phyloP scores from a whole-genome alignment of 2,888 invertebrate genomes.

The Brachyptera putata region DNA sequence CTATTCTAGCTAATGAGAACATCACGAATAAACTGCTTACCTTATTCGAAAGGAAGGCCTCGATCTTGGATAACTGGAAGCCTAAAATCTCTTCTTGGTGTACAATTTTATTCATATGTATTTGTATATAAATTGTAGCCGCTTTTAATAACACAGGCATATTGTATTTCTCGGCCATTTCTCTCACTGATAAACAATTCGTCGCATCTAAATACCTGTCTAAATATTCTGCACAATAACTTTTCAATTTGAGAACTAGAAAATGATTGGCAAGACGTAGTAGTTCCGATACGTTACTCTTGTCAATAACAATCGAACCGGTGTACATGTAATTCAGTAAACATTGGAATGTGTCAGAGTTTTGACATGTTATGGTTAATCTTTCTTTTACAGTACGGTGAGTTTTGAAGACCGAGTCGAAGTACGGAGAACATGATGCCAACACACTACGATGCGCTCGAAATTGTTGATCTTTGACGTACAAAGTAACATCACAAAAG shows the following conservation, averaged over 20 bases:
- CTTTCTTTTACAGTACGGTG: conserved; percentile 52
- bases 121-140: conserved; percentile 52
- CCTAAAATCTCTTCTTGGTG: conserved; percentile 53
- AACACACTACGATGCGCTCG: conserved; percentile 59
- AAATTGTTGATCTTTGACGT: conserved; percentile 55
- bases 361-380: conserved; percentile 53
- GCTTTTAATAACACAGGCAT: conserved; percentile 54
- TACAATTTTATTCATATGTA: conserved; percentile 50
- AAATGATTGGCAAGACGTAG: conserved; percentile 59
- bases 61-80: conserved; percentile 47
- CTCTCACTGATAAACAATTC: conserved; percentile 59
- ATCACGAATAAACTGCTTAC: no score
- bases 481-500: conserved; percentile 58
- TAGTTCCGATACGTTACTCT: conserved; percentile 57
- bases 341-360: conserved; percentile 54
- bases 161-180: conserved; percentile 56
- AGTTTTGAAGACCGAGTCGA: conserved; percentile 57
- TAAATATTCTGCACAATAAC: conserved; percentile 60
- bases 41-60: conserved; percentile 52
- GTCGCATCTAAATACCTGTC: conserved; percentile 56
- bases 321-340: conserved; percentile 64
- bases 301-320: conserved; percentile 53
- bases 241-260: conserved; percentile 56
- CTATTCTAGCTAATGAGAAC: no score
- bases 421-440: conserved; percentile 60